Evolutionary conservation across 2,888 invertebrate genomes (phyloP), one percentile per base, ranked within the genome.

Genomic region (Homarus gammarus): DNA sequence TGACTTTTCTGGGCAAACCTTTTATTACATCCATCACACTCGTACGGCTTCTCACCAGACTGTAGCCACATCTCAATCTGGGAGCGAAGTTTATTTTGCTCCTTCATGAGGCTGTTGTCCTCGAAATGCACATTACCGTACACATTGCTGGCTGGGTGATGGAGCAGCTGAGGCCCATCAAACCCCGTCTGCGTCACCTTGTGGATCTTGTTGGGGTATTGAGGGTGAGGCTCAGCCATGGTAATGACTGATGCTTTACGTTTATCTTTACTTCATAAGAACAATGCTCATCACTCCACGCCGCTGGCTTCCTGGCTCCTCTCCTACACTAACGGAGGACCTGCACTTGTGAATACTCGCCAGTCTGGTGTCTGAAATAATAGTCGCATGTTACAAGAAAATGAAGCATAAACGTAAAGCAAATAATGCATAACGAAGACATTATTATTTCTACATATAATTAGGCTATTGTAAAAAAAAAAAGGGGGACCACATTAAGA

Each of bases 61-160:
- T 89, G 88, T 15, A 89, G 72, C 88, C 88, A 89, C 82, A 83
- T 73, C 40, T 89, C 88, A 44, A 89, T 89, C 72, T 89, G 88
- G 6, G 88, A 72, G 51, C 84, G 64, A 44, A 89, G 44, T 64
- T 89, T 89, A 31, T 89, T 83, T 27, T 89, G 83, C 31, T 89
- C 79, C 78, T 79, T 89, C n/a, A 51, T 77, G 18, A 75, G 31
- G 27, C 64, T 10, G 36, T 68, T 70, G 36, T 89, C 88, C 27
- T 89, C 83, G n/a, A 77, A 89, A n/a, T 77, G 83, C 18, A 77
- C 78, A 22, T 64, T 70, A 22, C 44, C 64, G 22, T 68, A 70
- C 49, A 70, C 70, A 18, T 70, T 86, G 27, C 44, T 61, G 6
- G 44, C 72, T 8, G 73, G 73, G 31, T 87, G 81, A 49, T 87